Evolutionary conservation across 2,888 invertebrate species (phyloP), one percentile per base, ranked within the genome.

Genomic region (Drosophila kokeensis): DNA sequence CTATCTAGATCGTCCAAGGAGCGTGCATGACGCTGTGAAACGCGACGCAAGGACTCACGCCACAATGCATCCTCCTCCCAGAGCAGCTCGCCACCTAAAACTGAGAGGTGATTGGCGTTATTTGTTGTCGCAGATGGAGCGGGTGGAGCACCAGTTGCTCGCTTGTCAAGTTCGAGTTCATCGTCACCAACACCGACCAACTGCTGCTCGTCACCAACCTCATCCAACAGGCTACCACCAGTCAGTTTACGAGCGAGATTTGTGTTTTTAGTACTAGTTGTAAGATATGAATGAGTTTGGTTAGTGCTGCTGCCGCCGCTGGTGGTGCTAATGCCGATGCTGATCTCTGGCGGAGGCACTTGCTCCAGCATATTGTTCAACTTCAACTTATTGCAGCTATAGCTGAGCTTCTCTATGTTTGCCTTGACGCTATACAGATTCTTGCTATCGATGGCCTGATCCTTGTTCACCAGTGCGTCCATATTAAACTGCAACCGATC

Each of bases 21-120:
- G 62, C 96, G 94, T 1, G 97, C 97, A 90, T 97, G 97, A 42
- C 97, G 94, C 83, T 97, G 95, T 73, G 97, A 97, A 1, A 96
- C 96, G 73, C 96, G 94, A 72, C 97, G 94, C 58, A 97, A 93
- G 87, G 96, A 96, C 89, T 97, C 97, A 65, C 96, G 94, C 97
- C 97, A 97, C 36, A 97, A 93, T 10, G 95, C 94, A 93, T 97
- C 97, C 93, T 97, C 97, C 90, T 97, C 97, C 97, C 97, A 97
- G 45, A 96, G 94, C 91, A 96, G 95, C 86, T 96, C 96, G 57
- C 96, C 96, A 89, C 91, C 91, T 91, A 90, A 52, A 91, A 91
- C 90, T 86, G 91, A 89, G 78, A 91, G 75, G 86, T 89, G 79
- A 77, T 73, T 79, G 38, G 76, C 65, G 61, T 89, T 87, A 90